Base-by-base conservation (phyloP, 2,797 vertebrate genomes). In the Anguilla obscura region DNA sequence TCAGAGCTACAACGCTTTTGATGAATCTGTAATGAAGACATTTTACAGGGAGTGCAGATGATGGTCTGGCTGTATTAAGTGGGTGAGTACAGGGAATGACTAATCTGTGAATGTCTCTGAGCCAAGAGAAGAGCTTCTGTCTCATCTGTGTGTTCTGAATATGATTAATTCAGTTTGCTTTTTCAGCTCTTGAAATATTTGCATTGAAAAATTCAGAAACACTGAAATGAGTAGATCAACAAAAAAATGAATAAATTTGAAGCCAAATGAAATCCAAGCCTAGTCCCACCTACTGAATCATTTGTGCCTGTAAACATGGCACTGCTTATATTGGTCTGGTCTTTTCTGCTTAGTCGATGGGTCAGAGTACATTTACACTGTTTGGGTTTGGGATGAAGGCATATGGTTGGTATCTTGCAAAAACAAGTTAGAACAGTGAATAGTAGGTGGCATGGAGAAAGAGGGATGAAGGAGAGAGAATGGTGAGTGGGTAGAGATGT, bases 1-100 rank as follows among this genome's bases (percentile, higher is more conserved):
- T 87, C 36, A 58, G 85, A 52, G 60, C 18, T 83, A 24, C 48
- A 40, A 66, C 24, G 63, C 86, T 58, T 58, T 86, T n/a, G 69
- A 69, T 69, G 54, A 84, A 56, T 58, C 82, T 82, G 88, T 89
- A 86, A 87, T 89, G 86, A 87, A 18, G 85, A 58, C 30, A 33
- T 69, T 86, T 84, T 86, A 74, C 52, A 80, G 74, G 8, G 82
- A 87, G 48, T 82, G 84, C 86, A 74, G 63, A 86, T 88, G 56
- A 88, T 84, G 30, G 63, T 50, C 63, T 33, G 48, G 76, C 33
- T 83, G 66, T 56, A 71, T 66, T 88, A 86, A 82, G 76, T 63
- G 52, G 84, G 45, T 88, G 85, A 63, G 74, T 86, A 88, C 66
- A 50, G 88, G 63, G 74, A 86, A 40, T 56, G 45, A 60, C 74